Percentiles rank a stretch among this genome's conserved stretches.
Conservation (phyloP, 2,113 vertebrate species). For the Cygnus buccinator region DNA sequence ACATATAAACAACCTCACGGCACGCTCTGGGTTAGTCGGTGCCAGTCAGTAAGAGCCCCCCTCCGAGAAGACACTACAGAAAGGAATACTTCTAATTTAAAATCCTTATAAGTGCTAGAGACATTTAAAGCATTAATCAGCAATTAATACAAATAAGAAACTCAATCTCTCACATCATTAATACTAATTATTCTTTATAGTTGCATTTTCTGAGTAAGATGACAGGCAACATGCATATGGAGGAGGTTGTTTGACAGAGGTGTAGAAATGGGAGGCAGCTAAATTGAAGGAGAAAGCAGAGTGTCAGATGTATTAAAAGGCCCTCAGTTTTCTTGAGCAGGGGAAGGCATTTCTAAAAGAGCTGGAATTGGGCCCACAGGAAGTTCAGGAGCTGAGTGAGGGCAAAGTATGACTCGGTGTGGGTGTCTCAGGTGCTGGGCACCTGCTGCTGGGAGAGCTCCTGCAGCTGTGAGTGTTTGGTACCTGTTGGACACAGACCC, state of each 20-base stretch:
- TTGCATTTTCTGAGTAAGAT: constrained; percentile 70
- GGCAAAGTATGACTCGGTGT: fast-evolving
- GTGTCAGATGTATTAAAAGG: constrained; percentile 48
- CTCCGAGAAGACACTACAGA: not conserved
- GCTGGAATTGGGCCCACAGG: not conserved
- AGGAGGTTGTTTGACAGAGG: constrained; percentile 68
- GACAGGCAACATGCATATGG: constrained; percentile 76
- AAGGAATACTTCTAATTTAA: constrained; percentile 52
- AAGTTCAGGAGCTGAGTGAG: not conserved
- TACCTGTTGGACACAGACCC: not conserved
- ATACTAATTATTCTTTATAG: constrained; percentile 75
- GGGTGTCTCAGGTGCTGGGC: not conserved
- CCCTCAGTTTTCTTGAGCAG: not conserved
- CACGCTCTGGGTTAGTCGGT: constrained; percentile 18
- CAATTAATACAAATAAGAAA: constrained; percentile 75
- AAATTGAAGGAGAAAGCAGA: constrained; percentile 56
- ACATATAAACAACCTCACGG: constrained; percentile 24
- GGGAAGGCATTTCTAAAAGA: not conserved
- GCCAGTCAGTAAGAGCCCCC: constrained; percentile 40
- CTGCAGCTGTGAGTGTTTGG: not conserved
- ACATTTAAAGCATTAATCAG: constrained; percentile 76
- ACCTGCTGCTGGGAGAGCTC: not conserved
- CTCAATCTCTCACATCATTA: constrained; percentile 71
- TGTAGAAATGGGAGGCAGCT: constrained; percentile 67
- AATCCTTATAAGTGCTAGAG: constrained; percentile 51